Percentiles rank a stretch among this genome's conserved stretches.
Conservation (phyloP, 2,113 vertebrate genomes). For the Notechis scutatus region DNA sequence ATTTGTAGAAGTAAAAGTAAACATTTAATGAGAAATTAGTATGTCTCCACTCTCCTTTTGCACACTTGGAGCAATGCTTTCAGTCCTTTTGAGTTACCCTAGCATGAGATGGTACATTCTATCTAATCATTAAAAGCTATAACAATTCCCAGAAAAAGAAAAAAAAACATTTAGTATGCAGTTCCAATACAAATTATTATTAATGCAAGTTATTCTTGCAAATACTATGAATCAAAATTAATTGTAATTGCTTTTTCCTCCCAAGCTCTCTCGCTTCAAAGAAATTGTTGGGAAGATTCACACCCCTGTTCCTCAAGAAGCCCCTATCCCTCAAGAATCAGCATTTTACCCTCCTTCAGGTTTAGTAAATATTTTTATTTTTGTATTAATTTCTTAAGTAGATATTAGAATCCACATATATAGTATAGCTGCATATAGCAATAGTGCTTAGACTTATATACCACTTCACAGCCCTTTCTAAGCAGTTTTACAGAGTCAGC, state of each 20-base stretch:
- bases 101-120: background rate
- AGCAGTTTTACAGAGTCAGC: too few species aligned
- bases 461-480: too few species aligned
- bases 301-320: background rate
- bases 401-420: background rate
- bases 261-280: conserved; percentile 11
- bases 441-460: too few species aligned
- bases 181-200: background rate
- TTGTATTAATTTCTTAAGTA: background rate
- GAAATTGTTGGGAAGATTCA: conserved; percentile 6
- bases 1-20: background rate
- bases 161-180: background rate
- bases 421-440: background rate
- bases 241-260: background rate
- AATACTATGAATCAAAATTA: background rate
- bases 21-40: background rate
- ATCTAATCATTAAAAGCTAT: background rate
- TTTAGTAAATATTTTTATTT: background rate
- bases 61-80: background rate
- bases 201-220: background rate
- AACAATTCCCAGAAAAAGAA: background rate
- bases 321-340: background rate
- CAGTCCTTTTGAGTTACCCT: background rate
- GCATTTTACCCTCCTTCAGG: background rate
- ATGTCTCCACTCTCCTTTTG: too few species aligned